Evolutionary conservation across 2,113 vertebrate species (phyloP).

Genomic region (Mohoua ochrocephala): DNA sequence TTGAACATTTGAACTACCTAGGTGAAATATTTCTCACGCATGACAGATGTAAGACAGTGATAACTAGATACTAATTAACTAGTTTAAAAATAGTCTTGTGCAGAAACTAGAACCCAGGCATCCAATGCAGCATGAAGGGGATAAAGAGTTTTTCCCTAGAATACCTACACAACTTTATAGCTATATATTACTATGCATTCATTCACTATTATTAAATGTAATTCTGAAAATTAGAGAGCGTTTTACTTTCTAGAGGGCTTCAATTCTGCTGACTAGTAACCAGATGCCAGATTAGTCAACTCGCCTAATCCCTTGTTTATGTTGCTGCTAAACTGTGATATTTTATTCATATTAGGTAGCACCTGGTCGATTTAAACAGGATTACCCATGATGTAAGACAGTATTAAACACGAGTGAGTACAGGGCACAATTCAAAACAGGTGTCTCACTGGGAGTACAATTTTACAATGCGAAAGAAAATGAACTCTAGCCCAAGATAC

Average conservation of each 20-base stretch:
- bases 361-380: not conserved
- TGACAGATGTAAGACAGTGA: not conserved
- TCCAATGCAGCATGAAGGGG: not conserved
- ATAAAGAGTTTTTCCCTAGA: not conserved
- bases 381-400: not conserved
- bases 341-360: not conserved
- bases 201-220: not conserved
- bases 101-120: not conserved
- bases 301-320: not conserved
- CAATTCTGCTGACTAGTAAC: not conserved
- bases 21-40: not conserved
- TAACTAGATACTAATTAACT: not conserved
- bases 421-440: not conserved
- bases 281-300: not conserved
- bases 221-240: not conserved
- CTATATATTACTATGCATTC: not conserved
- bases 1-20: not conserved
- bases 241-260: not conserved
- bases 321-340: not conserved
- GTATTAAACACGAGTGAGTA: not conserved
- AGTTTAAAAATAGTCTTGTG: not conserved
- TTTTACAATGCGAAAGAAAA: not conserved
- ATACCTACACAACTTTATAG: not conserved
- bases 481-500: not conserved
- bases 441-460: not conserved